A percentile compares a stretch with the other conserved stretches of the same genome.
Evolutionary conservation across 1,140 invertebrate species (phyloP).

Genomic region (Eumaeus atala): DNA sequence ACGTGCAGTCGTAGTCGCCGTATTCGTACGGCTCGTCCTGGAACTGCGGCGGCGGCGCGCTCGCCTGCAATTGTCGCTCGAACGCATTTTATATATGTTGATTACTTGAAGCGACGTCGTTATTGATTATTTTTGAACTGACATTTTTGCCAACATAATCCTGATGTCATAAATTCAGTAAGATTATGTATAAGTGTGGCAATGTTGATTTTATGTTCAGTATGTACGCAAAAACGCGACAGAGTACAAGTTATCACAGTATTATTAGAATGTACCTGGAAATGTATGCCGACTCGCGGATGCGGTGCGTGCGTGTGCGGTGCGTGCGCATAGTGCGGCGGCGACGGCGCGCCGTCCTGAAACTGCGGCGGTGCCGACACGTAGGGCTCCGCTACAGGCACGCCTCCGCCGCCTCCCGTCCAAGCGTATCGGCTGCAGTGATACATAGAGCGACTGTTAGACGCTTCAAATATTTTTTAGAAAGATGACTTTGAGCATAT

Average conservation of each 20-base stretch:
- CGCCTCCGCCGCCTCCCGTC: slow-evolving; percentile 29
- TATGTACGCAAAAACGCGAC: no score
- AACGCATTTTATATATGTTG: no score
- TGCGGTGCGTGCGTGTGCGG: slow-evolving; percentile 30
- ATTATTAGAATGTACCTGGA: slow-evolving; percentile 53
- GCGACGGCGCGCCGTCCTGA: slow-evolving; percentile 62
- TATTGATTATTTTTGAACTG: no score
- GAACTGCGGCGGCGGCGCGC: slow-evolving; percentile 63
- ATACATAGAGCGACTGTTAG: slow-evolving; percentile 61
- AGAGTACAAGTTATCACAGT: not conserved
- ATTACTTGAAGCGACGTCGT: no score
- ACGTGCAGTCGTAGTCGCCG: slow-evolving; percentile 52
- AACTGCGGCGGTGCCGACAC: slow-evolving; percentile 69
- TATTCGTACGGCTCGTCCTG: slow-evolving; percentile 65
- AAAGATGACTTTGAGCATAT: no score
- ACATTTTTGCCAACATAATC: no score
- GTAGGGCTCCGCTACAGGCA: slow-evolving; percentile 43
- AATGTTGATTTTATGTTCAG: not conserved
- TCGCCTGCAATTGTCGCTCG: no score
- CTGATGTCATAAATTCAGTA: no score
- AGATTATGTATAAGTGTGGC: not conserved
- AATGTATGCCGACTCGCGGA: slow-evolving; percentile 62
- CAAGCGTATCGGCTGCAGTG: slow-evolving; percentile 40
- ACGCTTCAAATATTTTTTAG: no score
- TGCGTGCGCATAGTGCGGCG: slow-evolving; percentile 31